Base-by-base conservation (phyloP, 1,140 invertebrate genomes). In the Diachasma alloeum region DNA sequence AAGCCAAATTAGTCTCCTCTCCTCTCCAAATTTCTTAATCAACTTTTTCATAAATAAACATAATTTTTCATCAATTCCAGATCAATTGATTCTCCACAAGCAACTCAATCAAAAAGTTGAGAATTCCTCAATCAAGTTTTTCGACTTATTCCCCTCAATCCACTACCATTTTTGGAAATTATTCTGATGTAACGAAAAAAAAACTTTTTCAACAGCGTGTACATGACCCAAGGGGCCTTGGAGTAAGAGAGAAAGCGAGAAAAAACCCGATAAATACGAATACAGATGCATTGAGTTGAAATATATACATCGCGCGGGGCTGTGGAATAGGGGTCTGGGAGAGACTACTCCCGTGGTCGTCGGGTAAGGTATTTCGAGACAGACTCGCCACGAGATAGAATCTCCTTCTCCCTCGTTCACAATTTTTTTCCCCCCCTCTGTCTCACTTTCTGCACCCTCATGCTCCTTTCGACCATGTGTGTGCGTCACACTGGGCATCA, bases 291-390 rank as follows among this genome's bases (percentile, higher is more conserved):
- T 24, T 74, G 39, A n/a, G 72, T 56, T 59, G 24, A 53, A 44
- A 31, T n/a, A n/a, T n/a, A 31, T 31, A 31, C 31, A 31, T 31
- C 15, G 37, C 53, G 13, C 13, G 39, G 39, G 39, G 39, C 39
- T 42, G 39, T 42, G 39, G 48, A 53, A 53, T 53, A 53, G 48
- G 48, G 48, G 48, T 53, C 48, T 53, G 48, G 48, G 48, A 53
- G 48, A 53, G 48, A 19, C 48, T 53, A 8, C 63, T 22, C 44
- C 24, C 59, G 59, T 63, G 59, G 59, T 63, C 59, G 59, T 63
- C 59, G 59, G 48, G 59, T 26, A 59, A 67, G 73, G 73, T 74
- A 74, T 74, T 74, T 74, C 73, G 73, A 74, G 73, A 74, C 73
- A 68, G 63, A 74, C 59, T 44, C 37, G 37, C 37, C 73, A 63